phyloP scores from a whole-genome alignment of 2,797 vertebrate species.

The Cygnus olor region DNA sequence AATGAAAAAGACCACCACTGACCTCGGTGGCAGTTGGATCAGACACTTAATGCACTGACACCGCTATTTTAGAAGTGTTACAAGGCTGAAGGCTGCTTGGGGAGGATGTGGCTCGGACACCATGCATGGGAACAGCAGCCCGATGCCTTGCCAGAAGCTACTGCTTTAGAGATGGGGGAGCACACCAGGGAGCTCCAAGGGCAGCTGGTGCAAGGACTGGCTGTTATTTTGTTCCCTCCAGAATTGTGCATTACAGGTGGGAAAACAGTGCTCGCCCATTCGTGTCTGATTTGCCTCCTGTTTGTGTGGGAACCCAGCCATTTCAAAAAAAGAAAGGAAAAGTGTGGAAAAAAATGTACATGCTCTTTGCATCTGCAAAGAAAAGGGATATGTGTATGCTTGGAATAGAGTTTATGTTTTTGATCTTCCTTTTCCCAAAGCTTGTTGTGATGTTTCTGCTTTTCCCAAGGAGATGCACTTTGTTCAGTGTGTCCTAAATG shows the following conservation, averaged over 20 bases:
- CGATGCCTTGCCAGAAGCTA: neutral
- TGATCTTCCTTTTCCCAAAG: neutral
- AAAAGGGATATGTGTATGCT: neutral
- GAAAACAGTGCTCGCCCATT: neutral
- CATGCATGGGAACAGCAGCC: fast-evolving
- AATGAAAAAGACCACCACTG: neutral
- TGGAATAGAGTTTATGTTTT: neutral
- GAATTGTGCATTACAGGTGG: neutral
- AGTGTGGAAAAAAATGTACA: fast-evolving
- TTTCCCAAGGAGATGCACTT: neutral
- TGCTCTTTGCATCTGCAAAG: neutral
- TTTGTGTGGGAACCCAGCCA: neutral
- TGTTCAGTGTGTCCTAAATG: neutral
- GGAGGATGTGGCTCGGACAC: neutral
- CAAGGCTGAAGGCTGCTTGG: neutral
- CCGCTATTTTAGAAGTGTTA: neutral
- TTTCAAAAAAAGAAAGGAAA: neutral
- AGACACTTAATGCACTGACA: neutral
- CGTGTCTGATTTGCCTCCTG: neutral
- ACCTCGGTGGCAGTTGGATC: neutral
- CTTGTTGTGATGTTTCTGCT: neutral
- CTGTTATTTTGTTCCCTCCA: neutral
- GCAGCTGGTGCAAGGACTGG: neutral
- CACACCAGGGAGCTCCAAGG: neutral
- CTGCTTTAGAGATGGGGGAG: neutral